Percentiles rank a stretch among this genome's conserved stretches.
These are phyloP conservation scores for Lumbricus terrestris DNA, from an alignment of 2,888 invertebrate genomes.

Conservation along the genomic window DNA sequence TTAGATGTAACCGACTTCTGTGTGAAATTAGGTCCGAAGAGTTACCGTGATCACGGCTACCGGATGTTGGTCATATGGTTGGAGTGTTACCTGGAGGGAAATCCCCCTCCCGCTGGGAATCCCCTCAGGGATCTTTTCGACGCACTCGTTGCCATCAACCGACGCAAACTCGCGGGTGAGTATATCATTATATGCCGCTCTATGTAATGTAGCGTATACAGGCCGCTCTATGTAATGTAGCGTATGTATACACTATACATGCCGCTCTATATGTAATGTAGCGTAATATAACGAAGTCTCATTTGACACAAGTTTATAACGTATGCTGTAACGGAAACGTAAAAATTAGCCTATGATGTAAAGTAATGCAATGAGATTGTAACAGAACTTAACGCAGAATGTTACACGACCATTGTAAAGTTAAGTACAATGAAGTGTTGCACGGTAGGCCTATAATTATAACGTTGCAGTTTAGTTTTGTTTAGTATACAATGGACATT, in stretches of 20 bases:
- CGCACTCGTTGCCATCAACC: slow-evolving; percentile 11
- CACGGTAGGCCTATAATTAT: too few species aligned
- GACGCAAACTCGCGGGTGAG: slow-evolving; percentile 23
- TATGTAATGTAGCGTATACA: too few species aligned
- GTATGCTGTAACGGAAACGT: too few species aligned
- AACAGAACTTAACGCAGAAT: neutral
- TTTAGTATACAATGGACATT: neutral
- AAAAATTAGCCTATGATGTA: too few species aligned
- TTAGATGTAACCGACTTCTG: neutral
- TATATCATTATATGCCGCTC: too few species aligned
- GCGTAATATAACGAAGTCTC: too few species aligned
- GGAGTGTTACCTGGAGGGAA: neutral
- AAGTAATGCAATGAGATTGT: too few species aligned
- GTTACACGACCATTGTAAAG: neutral
- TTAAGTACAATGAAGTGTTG: too few species aligned
- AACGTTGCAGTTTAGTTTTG: too few species aligned
- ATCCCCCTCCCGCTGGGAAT: neutral
- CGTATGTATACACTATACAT: too few species aligned
- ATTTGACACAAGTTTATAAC: too few species aligned
- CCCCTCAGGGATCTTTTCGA: slow-evolving; percentile 21
- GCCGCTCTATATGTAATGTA: too few species aligned
- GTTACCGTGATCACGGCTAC: slow-evolving; percentile 20
- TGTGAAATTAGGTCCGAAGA: neutral
- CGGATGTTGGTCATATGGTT: slow-evolving; percentile 22
- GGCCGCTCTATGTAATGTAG: neutral